Evolutionary conservation across 2,797 vertebrate genomes (phyloP).

Genomic region (Kryptolebias ocellatus): DNA sequence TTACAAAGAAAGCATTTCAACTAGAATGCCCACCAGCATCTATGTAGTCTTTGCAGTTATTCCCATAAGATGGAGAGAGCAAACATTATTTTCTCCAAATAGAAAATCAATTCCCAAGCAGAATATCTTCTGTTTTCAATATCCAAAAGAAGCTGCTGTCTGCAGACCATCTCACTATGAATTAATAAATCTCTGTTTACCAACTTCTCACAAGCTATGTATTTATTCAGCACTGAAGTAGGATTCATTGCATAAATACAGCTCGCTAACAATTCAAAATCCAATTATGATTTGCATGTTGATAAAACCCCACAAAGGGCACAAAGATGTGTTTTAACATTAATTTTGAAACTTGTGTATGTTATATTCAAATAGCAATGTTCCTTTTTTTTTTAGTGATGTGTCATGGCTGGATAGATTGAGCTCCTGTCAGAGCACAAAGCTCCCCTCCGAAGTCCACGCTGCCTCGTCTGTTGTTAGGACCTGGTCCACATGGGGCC

Average conservation of each 20-base stretch:
- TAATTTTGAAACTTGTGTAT: conserved; percentile 73
- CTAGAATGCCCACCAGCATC: conserved; percentile 40
- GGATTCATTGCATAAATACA: conserved; percentile 66
- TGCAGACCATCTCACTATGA: conserved; percentile 61
- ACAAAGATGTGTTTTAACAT: conserved; percentile 55
- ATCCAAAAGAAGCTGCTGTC: conserved; percentile 54
- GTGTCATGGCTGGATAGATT: conserved; percentile 81
- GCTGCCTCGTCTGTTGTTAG: conserved; percentile 83
- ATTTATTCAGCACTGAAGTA: conserved; percentile 69
- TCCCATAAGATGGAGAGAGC: conserved; percentile 56
- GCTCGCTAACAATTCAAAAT: conserved; percentile 63
- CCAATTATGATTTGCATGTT: conserved; percentile 52
- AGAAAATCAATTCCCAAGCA: conserved; percentile 65
- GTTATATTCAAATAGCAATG: conserved; percentile 69
- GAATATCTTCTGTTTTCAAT: conserved; percentile 64
- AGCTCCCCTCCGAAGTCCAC: conserved; percentile 81
- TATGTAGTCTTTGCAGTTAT: conserved; percentile 45
- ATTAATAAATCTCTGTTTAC: conserved; percentile 67
- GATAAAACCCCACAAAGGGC: conserved; percentile 44
- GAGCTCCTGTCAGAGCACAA: conserved; percentile 83
- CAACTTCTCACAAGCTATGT: conserved; percentile 48
- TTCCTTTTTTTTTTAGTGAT: conserved; percentile 73
- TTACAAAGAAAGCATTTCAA: conserved; percentile 44
- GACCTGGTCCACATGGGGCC: conserved; percentile 86
- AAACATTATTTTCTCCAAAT: conserved; percentile 64